Percentiles rank a stretch among this genome's conserved stretches.
These are phyloP conservation scores for Chydorus sphaericus DNA, from an alignment of 2,888 invertebrate species.

Conservation along the genomic window DNA sequence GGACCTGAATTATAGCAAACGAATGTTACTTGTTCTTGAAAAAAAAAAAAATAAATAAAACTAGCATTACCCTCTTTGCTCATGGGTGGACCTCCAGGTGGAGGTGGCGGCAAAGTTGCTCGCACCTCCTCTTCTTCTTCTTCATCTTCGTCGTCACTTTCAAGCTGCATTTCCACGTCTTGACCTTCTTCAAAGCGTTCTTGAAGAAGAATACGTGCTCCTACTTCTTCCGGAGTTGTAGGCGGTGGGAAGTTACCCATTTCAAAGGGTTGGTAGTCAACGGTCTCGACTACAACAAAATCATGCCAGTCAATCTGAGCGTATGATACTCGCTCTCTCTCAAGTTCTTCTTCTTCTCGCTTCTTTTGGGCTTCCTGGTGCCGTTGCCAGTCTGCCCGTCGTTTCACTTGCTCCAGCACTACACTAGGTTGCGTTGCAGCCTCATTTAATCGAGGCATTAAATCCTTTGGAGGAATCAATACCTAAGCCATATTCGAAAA, in stretches of 20 bases:
- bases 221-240: slow-evolving; percentile 92
- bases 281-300: slow-evolving; percentile 98
- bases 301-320: slow-evolving; percentile 95
- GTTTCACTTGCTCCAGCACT: slow-evolving; percentile 75
- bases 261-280: slow-evolving; percentile 95
- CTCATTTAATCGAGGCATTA: slow-evolving; percentile 54
- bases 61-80: slow-evolving; percentile 11
- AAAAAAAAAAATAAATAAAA: too few species aligned
- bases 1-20: too few species aligned
- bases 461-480: slow-evolving; percentile 84
- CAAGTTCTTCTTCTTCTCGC: slow-evolving; percentile 86
- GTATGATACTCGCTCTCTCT: slow-evolving; percentile 56
- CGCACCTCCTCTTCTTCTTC: slow-evolving; percentile 44
- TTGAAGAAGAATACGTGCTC: slow-evolving; percentile 74
- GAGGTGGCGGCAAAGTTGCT: slow-evolving; percentile 22
- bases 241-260: slow-evolving; percentile 92
- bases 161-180: slow-evolving; percentile 79
- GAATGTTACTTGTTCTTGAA: too few species aligned
- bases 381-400: slow-evolving; percentile 90
- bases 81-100: slow-evolving; percentile 30
- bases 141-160: slow-evolving; percentile 57
- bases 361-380: slow-evolving; percentile 86
- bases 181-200: slow-evolving; percentile 65
- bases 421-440: slow-evolving; percentile 52
- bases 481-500: slow-evolving; percentile 28